Conservation (phyloP, 2,797 vertebrate genomes). For the Hirundo rustica region DNA sequence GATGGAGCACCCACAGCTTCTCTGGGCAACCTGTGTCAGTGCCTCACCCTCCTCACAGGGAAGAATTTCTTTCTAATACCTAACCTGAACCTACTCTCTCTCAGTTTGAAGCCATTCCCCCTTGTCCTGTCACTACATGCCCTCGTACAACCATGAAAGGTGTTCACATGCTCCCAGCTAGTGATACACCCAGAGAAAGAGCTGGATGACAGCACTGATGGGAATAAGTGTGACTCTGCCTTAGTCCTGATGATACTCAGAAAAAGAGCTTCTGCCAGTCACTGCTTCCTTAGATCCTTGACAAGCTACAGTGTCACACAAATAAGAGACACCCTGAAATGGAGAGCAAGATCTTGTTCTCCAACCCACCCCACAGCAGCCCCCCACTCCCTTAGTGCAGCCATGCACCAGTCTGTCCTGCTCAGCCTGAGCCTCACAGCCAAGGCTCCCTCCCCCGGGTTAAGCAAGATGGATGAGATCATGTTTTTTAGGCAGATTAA, state of each 20-base stretch:
- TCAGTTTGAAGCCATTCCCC: background rate
- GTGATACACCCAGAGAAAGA: background rate
- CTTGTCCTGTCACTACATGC: background rate
- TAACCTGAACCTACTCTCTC: background rate
- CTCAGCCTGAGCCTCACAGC: background rate
- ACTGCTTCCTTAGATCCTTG: slow-evolving; percentile 44
- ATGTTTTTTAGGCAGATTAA: background rate
- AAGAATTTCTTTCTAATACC: background rate
- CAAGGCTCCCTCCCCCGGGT: background rate
- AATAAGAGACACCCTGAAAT: slow-evolving; percentile 85
- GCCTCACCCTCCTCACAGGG: background rate
- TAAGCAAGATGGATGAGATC: background rate
- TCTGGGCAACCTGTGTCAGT: background rate
- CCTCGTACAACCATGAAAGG: background rate
- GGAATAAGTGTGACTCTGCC: background rate
- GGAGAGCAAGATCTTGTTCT: background rate
- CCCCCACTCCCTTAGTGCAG: background rate
- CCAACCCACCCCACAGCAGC: background rate
- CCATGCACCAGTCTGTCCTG: fast-evolving
- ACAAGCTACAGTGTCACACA: slow-evolving; percentile 76
- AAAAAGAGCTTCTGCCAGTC: slow-evolving; percentile 42
- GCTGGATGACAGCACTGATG: background rate
- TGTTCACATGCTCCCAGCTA: background rate
- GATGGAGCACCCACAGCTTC: background rate
- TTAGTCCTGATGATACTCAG: background rate